Percentiles rank a stretch among this genome's conserved stretches.
phyloP scores from a whole-genome alignment of 2,113 vertebrate species.

The Heterocephalus glaber region DNA sequence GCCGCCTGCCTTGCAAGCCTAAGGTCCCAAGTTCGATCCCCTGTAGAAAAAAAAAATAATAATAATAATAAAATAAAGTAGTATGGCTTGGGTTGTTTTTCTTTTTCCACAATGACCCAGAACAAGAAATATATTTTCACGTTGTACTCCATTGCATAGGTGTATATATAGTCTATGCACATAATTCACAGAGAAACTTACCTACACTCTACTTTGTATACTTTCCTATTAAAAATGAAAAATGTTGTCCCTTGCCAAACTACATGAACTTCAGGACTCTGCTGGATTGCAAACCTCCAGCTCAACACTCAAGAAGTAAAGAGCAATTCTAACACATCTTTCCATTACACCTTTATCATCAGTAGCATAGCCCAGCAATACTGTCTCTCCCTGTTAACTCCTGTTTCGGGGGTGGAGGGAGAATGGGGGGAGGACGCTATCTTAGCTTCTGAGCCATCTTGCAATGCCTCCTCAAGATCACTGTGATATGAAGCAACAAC shows the following conservation, averaged over 20 bases:
- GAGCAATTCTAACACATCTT: background rate
- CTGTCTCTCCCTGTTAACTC: background rate
- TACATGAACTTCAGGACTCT: background rate
- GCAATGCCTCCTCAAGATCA: background rate
- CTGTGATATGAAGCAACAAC: background rate
- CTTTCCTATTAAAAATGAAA: slow-evolving; percentile 38
- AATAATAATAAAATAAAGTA: too few species aligned
- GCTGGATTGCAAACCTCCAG: background rate
- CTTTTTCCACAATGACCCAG: background rate
- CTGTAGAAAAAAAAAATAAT: too few species aligned
- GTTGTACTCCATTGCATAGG: background rate
- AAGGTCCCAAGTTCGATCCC: too few species aligned
- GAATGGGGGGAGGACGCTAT: rapidly evolving
- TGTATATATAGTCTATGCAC: background rate
- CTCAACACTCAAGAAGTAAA: background rate
- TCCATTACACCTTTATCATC: background rate
- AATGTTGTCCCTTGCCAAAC: background rate
- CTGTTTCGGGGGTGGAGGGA: rapidly evolving
- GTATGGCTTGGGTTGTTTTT: too few species aligned
- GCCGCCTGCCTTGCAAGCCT: too few species aligned
- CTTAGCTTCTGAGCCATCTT: background rate
- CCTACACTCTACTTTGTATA: background rate
- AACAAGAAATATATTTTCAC: background rate
- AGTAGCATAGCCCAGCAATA: background rate
- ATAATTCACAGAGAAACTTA: background rate